Evolutionary conservation across 2,888 invertebrate genomes (phyloP).

Genomic region (Heteromyza rotundicornis): DNA sequence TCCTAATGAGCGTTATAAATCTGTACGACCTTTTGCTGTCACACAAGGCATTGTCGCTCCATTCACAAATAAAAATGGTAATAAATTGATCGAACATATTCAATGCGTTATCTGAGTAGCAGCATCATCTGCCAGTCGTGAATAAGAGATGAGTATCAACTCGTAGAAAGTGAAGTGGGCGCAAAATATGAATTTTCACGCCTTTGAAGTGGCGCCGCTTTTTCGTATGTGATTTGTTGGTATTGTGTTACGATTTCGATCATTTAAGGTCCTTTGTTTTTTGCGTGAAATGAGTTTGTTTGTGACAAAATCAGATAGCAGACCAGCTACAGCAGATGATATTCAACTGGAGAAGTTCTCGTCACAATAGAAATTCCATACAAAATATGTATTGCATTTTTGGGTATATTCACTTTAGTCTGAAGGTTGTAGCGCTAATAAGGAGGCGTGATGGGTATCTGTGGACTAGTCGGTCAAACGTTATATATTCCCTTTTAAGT

Average conservation of each 20-base stretch:
- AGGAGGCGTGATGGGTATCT: too few relatives aligned
- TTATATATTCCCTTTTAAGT: too few relatives aligned
- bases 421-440: too few relatives aligned
- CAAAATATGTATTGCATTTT: too few relatives aligned
- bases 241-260: constrained; percentile 14
- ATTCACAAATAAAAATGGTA: constrained; percentile 33
- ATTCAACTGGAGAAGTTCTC: not conserved
- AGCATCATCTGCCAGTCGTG: constrained; percentile 28
- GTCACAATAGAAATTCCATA: too few relatives aligned
- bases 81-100: constrained; percentile 16
- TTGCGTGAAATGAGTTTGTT: not conserved
- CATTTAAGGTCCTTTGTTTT: constrained; percentile 11
- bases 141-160: too few relatives aligned
- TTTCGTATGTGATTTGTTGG: constrained; percentile 7
- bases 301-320: constrained; percentile 1
- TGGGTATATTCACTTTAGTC: too few relatives aligned
- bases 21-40: constrained; percentile 28
- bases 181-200: constrained; percentile 26
- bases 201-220: constrained; percentile 29
- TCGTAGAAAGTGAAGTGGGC: not conserved
- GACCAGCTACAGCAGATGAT: too few relatives aligned
- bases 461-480: too few relatives aligned
- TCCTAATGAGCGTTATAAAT: constrained; percentile 37
- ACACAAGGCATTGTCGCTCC: constrained; percentile 8
- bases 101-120: not conserved